Base-by-base conservation (phyloP, 2,113 vertebrate species). In the Grammomys surdaster region DNA sequence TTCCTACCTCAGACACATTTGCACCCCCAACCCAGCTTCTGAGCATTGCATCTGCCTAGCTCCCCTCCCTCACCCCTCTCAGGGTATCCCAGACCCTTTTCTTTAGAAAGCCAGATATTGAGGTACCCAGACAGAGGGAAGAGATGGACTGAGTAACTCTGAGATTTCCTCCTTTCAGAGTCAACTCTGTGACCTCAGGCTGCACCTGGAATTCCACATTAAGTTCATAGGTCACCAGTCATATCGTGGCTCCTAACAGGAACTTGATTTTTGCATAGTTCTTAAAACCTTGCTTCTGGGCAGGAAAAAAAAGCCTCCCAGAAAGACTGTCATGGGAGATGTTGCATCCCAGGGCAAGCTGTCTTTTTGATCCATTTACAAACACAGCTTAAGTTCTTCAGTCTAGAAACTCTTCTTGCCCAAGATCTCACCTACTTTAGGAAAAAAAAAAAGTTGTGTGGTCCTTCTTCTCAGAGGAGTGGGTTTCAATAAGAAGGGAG, bases 401-500 rank as follows among this genome's bases (percentile, higher is more conserved):
- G 0, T 40, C 60, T 89, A 60, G 17, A 94, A 72, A 81, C 10
- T 3, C 51, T 51, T 51, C 46, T 65, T 63, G 4, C 40, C 19
- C 17, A 22, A 13, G 33, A 13, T 31, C 8, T 40, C 36, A 92
- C 31, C 17, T 46, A 36, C 91, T 19, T 93, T 65, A 51, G 75
- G 31, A 8, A 5, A 7, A 10, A 7, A 10, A 20, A 73, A 69
- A 33, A 26, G 20, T 1, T 26, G 10, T 65, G 43, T 67, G 63
- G 40, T 26, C 54, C 22, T 72, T 77, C 65, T 22, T 93, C 65
- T 67, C 31, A 24, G 54, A 33, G 43, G 33, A 14, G 2, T 28
- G 28, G 5, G 12, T 65, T 89, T 91, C 26, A 82, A 26, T 56
- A 96, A 96, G 36, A 96, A 88, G 43, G 9, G n/a, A 51, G 31